Evolutionary conservation across 2,888 invertebrate species (phyloP).

Genomic region (Phragmatobia fuliginosa): DNA sequence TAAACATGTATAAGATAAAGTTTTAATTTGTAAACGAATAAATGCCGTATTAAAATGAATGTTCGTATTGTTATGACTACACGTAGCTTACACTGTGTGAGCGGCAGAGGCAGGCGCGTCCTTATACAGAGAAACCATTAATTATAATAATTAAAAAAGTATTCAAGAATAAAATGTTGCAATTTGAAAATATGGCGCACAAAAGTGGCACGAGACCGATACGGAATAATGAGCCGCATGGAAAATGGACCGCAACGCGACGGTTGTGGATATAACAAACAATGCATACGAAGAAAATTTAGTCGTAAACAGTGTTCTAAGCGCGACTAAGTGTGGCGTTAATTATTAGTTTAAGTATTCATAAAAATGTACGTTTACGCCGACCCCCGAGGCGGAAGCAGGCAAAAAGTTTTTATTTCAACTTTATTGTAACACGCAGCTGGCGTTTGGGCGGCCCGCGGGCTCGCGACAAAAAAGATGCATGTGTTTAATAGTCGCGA

Average conservation of each 20-base stretch:
- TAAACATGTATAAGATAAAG: background rate
- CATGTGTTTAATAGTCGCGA: constrained; percentile 12
- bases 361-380: constrained; percentile 68
- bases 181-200: constrained; percentile 63
- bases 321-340: constrained; percentile 74
- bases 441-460: constrained; percentile 59
- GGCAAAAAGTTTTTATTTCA: constrained; percentile 64
- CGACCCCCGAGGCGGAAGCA: constrained; percentile 60
- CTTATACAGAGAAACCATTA: constrained; percentile 65
- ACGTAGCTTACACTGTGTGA: constrained; percentile 33
- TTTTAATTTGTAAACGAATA: background rate
- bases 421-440: constrained; percentile 66
- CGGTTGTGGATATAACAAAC: constrained; percentile 69
- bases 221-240: constrained; percentile 65
- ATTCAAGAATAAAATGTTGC: constrained; percentile 57
- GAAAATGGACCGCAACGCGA: constrained; percentile 69
- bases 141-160: constrained; percentile 71
- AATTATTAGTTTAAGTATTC: constrained; percentile 81
- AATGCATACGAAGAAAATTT: constrained; percentile 70
- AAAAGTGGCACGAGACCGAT: constrained; percentile 69
- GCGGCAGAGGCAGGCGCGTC: constrained; percentile 32
- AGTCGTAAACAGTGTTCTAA: constrained; percentile 75
- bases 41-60: background rate
- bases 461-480: constrained; percentile 34
- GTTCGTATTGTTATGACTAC: constrained; percentile 29